A percentile compares a stretch with the other conserved stretches of the same genome.
Conservation (phyloP, 2,888 invertebrate species). For the Julus scanicus region DNA sequence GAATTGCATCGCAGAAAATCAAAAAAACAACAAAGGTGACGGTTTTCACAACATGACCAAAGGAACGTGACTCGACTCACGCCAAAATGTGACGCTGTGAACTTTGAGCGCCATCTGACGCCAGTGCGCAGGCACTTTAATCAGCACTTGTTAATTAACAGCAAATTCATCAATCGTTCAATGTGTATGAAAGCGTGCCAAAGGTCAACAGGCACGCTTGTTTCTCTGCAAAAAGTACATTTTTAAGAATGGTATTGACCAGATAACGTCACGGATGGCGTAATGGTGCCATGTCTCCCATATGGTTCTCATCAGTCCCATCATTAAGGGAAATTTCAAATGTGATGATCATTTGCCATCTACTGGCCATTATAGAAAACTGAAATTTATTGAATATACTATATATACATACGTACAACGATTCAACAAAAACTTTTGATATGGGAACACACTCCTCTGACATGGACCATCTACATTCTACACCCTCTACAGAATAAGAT, state of each 20-base stretch:
- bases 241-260: background rate
- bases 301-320: background rate
- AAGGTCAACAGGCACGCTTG: conserved; percentile 20
- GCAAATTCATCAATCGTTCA: background rate
- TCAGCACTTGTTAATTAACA: background rate
- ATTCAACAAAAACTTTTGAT: too few species aligned
- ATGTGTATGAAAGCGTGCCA: background rate
- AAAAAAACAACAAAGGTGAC: background rate
- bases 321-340: too few species aligned
- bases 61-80: background rate
- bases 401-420: too few species aligned
- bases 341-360: too few species aligned
- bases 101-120: conserved; percentile 4
- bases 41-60: background rate
- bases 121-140: background rate
- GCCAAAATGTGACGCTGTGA: background rate
- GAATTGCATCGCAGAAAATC: background rate
- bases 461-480: too few species aligned
- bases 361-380: too few species aligned
- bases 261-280: too few species aligned
- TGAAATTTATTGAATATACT: too few species aligned
- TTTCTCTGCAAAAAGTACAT: background rate
- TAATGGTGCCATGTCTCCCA: background rate
- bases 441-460: too few species aligned
- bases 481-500: too few species aligned